Evolutionary conservation across 2,797 vertebrate genomes (phyloP).

Genomic region (Atherinosoma microstoma): DNA sequence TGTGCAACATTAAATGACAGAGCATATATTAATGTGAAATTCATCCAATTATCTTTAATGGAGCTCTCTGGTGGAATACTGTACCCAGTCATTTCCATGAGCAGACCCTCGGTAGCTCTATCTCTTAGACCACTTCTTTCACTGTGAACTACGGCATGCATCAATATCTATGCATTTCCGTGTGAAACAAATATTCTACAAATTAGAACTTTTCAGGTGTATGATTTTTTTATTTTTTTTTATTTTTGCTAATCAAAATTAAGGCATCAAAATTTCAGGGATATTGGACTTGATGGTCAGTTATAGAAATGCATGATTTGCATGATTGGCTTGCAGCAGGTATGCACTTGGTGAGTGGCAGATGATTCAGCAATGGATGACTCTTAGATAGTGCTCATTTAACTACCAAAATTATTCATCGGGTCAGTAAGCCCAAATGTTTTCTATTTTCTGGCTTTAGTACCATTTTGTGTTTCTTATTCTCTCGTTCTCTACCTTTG

Average conservation of each 20-base stretch:
- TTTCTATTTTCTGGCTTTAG: neutral
- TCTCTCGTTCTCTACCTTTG: neutral
- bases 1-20: conserved; percentile 77
- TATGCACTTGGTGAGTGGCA: neutral
- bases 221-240: conserved; percentile 9
- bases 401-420: neutral
- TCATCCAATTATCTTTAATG: conserved; percentile 78
- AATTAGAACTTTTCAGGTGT: conserved; percentile 4
- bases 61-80: conserved; percentile 67
- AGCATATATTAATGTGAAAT: conserved; percentile 79
- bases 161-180: neutral
- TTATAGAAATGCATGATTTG: neutral
- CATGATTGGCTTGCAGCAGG: conserved; percentile 1
- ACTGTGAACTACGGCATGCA: conserved; percentile 16
- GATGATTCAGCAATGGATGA: neutral
- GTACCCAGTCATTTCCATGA: conserved; percentile 67
- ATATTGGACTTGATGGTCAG: neutral
- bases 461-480: neutral
- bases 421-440: neutral
- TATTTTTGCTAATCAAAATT: neutral
- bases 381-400: neutral
- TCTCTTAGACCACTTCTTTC: conserved; percentile 31
- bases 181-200: conserved; percentile 1
- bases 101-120: conserved; percentile 50
- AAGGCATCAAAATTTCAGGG: neutral